Percentiles rank a stretch among this genome's conserved stretches.
phyloP scores from a whole-genome alignment of 2,888 invertebrate genomes.

The Hyposoter didymator region DNA sequence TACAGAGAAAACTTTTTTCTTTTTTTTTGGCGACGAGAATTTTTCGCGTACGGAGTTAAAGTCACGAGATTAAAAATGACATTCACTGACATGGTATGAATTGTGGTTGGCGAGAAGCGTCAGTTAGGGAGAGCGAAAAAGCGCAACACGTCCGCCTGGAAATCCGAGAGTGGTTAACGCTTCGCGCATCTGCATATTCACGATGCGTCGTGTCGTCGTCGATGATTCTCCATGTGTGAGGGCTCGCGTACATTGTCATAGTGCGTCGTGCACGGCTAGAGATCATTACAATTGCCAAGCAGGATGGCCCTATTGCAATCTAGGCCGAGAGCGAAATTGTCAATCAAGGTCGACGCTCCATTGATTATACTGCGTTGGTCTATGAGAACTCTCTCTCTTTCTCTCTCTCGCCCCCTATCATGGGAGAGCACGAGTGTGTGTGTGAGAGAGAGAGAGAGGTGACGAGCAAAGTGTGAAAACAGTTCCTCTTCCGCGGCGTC shows the following conservation, averaged over 20 bases:
- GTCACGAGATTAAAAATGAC: not conserved
- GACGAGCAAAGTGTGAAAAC: slow-evolving; percentile 12
- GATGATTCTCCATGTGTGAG: slow-evolving; percentile 13
- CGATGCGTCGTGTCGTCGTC: slow-evolving; percentile 43
- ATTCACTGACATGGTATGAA: slow-evolving; percentile 13
- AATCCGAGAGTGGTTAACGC: slow-evolving; percentile 42
- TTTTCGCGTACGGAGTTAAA: not conserved
- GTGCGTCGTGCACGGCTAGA: slow-evolving; percentile 42
- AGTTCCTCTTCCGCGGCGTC: slow-evolving; percentile 42
- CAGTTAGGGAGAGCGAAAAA: slow-evolving; percentile 17
- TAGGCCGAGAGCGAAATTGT: slow-evolving; percentile 76
- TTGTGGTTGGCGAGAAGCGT: slow-evolving; percentile 1
- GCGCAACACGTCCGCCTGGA: slow-evolving; percentile 44
- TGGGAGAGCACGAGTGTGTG: slow-evolving; percentile 13
- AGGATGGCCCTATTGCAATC: slow-evolving; percentile 79
- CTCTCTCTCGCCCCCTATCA: not conserved
- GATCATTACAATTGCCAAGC: slow-evolving; percentile 72
- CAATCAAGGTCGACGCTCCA: slow-evolving; percentile 72
- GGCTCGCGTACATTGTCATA: not conserved
- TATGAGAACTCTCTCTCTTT: slow-evolving; percentile 4
- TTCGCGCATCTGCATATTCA: slow-evolving; percentile 25
- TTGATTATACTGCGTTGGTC: slow-evolving; percentile 59
- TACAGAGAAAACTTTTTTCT: not conserved
- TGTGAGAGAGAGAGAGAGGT: slow-evolving; percentile 12
- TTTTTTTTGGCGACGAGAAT: not conserved